Percentiles rank a stretch among this genome's conserved stretches.
Conservation (phyloP, 2,888 invertebrate genomes). For the Philhelius pedissequus region DNA sequence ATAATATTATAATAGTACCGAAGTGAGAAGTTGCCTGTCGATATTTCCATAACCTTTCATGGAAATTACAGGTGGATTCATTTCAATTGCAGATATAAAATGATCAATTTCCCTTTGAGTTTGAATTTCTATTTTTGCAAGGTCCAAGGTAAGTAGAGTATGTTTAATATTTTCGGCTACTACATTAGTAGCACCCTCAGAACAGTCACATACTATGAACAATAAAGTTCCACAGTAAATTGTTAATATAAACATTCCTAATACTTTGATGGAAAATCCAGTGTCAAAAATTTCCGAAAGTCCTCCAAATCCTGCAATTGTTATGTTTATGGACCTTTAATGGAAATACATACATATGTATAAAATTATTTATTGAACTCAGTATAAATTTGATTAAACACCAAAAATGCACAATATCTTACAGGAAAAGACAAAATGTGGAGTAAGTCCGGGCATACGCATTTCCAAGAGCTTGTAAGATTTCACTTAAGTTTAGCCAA, state of each 20-base stretch:
- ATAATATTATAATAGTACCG: slow-evolving; percentile 78
- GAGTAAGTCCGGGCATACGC: slow-evolving; percentile 85
- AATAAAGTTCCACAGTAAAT: slow-evolving; percentile 82
- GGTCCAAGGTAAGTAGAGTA: slow-evolving; percentile 81
- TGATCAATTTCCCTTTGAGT: slow-evolving; percentile 84
- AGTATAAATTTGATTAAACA: too few species aligned
- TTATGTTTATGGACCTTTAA: slow-evolving; percentile 83
- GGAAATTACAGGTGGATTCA: slow-evolving; percentile 85
- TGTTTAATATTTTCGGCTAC: slow-evolving; percentile 83
- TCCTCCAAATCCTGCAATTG: slow-evolving; percentile 84
- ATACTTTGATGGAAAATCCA: slow-evolving; percentile 84
- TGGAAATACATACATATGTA: slow-evolving; percentile 1
- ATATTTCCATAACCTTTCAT: slow-evolving; percentile 84
- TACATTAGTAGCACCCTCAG: slow-evolving; percentile 83
- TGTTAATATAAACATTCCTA: slow-evolving; percentile 83
- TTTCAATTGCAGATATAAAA: slow-evolving; percentile 84
- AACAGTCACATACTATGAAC: slow-evolving; percentile 84
- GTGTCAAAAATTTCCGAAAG: slow-evolving; percentile 84
- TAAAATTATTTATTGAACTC: too few species aligned
- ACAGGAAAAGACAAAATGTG: slow-evolving; percentile 84
- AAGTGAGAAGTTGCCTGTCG: slow-evolving; percentile 83
- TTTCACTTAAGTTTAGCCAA: slow-evolving; percentile 84
- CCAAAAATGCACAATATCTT: slow-evolving; percentile 71
- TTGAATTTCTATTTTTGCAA: slow-evolving; percentile 81
- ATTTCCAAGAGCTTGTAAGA: slow-evolving; percentile 83